Conservation (phyloP, 2,113 vertebrate species). For the Myiozetetes cayanensis region DNA sequence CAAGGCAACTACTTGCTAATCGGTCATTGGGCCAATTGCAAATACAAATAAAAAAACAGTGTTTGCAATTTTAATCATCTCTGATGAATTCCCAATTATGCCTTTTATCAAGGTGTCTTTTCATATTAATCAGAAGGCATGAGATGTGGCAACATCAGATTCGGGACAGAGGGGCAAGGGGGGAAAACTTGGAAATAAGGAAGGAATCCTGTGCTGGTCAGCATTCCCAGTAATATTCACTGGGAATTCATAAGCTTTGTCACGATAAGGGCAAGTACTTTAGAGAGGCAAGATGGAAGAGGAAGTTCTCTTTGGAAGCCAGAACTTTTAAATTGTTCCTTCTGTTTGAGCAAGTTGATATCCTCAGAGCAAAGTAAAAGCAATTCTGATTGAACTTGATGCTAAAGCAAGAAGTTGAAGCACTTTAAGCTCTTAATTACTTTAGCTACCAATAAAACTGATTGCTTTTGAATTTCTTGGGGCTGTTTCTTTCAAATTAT, state of each 20-base stretch:
- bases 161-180: fast-evolving
- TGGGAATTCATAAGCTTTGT: background rate
- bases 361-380: background rate
- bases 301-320: background rate
- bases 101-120: background rate
- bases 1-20: background rate
- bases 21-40: background rate
- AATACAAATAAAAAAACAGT: background rate
- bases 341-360: background rate
- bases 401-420: background rate
- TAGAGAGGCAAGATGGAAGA: background rate
- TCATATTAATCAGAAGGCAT: background rate
- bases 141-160: background rate
- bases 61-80: background rate
- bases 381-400: background rate
- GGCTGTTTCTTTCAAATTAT: slow-evolving; percentile 22
- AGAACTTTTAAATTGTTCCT: background rate
- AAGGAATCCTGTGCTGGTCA: background rate
- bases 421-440: slow-evolving; percentile 17
- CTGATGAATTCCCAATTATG: background rate
- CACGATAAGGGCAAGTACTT: background rate
- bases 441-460: slow-evolving; percentile 31
- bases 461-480: background rate
- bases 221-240: background rate
- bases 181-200: background rate